Conservation (phyloP, 2,113 vertebrate genomes). For the Clarias macrocephalus region DNA sequence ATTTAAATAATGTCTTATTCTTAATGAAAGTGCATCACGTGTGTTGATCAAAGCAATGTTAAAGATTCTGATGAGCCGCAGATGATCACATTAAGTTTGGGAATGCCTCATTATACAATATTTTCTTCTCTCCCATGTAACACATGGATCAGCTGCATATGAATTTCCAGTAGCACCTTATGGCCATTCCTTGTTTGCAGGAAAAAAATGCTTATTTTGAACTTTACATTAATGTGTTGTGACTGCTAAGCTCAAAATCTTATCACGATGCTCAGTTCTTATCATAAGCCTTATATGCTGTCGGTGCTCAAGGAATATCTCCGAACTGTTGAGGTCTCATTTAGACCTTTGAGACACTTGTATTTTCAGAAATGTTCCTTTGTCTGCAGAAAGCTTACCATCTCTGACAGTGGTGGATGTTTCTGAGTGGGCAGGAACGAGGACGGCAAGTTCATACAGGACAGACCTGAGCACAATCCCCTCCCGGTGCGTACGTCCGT, state of each 20-base stretch:
- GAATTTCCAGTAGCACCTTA: too few relatives aligned
- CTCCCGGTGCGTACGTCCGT: neutral
- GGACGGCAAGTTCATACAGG: neutral
- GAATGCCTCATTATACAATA: too few relatives aligned
- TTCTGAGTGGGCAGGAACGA: slow-evolving; percentile 52
- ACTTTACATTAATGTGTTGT: neutral
- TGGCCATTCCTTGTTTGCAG: too few relatives aligned
- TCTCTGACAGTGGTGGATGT: slow-evolving; percentile 54
- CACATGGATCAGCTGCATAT: too few relatives aligned
- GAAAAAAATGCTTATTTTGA: neutral
- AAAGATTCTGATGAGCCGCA: too few relatives aligned
- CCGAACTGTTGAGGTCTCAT: neutral
- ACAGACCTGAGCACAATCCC: neutral
- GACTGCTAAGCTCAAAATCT: neutral
- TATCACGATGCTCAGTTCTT: neutral
- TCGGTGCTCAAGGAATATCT: neutral
- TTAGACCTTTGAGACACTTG: neutral
- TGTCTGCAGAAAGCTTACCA: slow-evolving; percentile 4
- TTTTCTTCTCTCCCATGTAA: too few relatives aligned
- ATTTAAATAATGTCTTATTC: too few relatives aligned
- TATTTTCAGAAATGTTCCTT: neutral
- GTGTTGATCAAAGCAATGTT: too few relatives aligned
- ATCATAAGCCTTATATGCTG: neutral
- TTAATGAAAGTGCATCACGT: too few relatives aligned
- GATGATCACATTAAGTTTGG: too few relatives aligned